phyloP scores from a whole-genome alignment of 2,888 invertebrate genomes.

The Colostygia pectinataria region DNA sequence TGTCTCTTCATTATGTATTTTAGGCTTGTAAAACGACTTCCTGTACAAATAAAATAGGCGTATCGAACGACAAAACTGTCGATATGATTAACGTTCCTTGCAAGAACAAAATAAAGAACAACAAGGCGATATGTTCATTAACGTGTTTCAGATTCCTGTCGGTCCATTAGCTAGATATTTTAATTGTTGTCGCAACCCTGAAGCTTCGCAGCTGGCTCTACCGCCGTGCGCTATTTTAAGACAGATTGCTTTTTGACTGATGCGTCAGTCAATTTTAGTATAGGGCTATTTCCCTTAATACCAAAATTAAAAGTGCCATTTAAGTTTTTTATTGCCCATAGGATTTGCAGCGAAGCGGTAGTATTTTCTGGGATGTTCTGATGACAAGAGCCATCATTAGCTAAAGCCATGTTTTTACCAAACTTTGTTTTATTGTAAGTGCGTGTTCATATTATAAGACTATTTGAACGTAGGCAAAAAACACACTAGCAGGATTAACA shows the following conservation, averaged over 20 bases:
- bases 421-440: too few relatives aligned
- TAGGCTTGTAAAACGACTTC: slow-evolving; percentile 20
- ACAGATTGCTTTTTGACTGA: slow-evolving; percentile 75
- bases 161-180: slow-evolving; percentile 82
- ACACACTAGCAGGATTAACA: too few relatives aligned
- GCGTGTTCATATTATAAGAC: too few relatives aligned
- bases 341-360: too few relatives aligned
- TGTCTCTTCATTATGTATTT: too few relatives aligned
- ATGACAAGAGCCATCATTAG: too few relatives aligned
- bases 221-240: slow-evolving; percentile 74
- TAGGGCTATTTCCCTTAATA: slow-evolving; percentile 60
- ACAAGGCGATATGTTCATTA: slow-evolving; percentile 76
- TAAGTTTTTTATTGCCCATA: too few relatives aligned
- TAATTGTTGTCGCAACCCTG: slow-evolving; percentile 72
- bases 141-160: slow-evolving; percentile 70
- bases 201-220: slow-evolving; percentile 78
- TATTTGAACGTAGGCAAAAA: too few relatives aligned
- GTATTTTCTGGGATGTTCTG: too few relatives aligned
- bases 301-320: not conserved
- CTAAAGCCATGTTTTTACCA: too few relatives aligned
- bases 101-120: slow-evolving; percentile 63
- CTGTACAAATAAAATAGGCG: slow-evolving; percentile 14
- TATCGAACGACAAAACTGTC: slow-evolving; percentile 42
- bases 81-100: slow-evolving; percentile 60
- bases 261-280: too few relatives aligned